Evolutionary conservation across 2,113 vertebrate species (phyloP).

Genomic region (Dasyornis broadbenti): DNA sequence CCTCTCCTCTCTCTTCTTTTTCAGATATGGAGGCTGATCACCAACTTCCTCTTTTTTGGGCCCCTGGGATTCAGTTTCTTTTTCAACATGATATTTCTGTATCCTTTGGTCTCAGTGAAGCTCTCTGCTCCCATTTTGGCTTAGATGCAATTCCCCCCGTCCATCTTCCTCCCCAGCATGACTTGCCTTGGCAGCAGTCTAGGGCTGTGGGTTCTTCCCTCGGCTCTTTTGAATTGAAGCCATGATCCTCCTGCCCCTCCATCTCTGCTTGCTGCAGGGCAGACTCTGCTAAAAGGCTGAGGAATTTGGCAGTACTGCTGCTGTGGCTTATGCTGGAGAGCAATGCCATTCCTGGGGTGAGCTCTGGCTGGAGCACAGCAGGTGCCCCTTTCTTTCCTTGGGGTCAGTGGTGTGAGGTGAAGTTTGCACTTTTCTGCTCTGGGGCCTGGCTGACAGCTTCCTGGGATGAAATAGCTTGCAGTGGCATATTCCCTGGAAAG

Average conservation of each 20-base stretch:
- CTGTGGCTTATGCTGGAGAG: background rate
- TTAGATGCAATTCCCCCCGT: accelerated
- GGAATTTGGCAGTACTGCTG: background rate
- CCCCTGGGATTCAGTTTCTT: slow-evolving; percentile 85
- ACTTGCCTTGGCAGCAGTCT: background rate
- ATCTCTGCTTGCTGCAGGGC: background rate
- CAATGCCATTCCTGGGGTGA: background rate
- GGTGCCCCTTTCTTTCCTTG: background rate
- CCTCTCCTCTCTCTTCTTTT: slow-evolving; percentile 21
- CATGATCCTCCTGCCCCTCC: background rate
- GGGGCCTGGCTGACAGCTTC: background rate
- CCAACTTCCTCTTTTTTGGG: slow-evolving; percentile 88
- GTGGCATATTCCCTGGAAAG: accelerated
- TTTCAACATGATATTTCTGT: slow-evolving; percentile 90
- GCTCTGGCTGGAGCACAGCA: background rate
- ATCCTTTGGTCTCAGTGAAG: slow-evolving; percentile 72
- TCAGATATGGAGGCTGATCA: slow-evolving; percentile 86
- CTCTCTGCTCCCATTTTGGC: background rate
- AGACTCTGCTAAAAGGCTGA: background rate
- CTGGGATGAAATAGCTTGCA: background rate
- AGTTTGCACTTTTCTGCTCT: background rate
- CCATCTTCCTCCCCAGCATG: background rate
- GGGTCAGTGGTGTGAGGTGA: background rate
- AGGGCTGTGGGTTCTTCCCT: background rate
- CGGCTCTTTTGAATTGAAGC: background rate